Percentiles rank a stretch among this genome's conserved stretches.
phyloP scores from a whole-genome alignment of 2,888 invertebrate species.

The Tinea pellionella region DNA sequence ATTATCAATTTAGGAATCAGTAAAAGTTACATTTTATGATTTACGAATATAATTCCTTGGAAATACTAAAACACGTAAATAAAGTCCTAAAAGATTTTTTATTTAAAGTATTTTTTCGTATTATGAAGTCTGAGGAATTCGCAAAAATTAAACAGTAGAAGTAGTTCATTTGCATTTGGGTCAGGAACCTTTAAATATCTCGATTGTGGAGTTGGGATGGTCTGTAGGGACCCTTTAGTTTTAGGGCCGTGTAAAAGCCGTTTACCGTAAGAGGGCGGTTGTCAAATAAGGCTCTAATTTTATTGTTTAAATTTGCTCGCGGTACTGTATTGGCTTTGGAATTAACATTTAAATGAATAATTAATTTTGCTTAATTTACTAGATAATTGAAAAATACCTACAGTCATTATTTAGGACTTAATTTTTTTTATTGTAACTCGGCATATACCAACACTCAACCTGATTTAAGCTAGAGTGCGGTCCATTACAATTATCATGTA shows the following conservation, averaged over 20 bases:
- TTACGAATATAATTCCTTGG: no score
- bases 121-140: background rate
- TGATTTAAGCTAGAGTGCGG: no score
- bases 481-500: no score
- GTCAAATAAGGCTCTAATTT: conserved; percentile 12
- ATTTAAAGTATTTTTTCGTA: no score
- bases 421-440: background rate
- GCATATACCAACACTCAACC: no score
- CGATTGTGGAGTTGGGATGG: background rate
- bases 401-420: background rate
- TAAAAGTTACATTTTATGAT: no score
- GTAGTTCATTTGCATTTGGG: conserved; percentile 10
- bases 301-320: background rate
- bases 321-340: background rate
- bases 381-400: background rate
- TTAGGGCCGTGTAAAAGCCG: conserved; percentile 11
- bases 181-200: background rate
- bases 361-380: background rate
- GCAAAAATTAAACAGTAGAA: background rate
- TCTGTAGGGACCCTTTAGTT: conserved; percentile 8
- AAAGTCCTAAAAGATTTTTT: no score
- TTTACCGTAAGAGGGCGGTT: conserved; percentile 2
- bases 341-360: background rate
- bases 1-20: no score
- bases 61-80: no score